Evolutionary conservation across 2,113 vertebrate genomes (phyloP).

Genomic region (Xiphophorus hellerii): DNA sequence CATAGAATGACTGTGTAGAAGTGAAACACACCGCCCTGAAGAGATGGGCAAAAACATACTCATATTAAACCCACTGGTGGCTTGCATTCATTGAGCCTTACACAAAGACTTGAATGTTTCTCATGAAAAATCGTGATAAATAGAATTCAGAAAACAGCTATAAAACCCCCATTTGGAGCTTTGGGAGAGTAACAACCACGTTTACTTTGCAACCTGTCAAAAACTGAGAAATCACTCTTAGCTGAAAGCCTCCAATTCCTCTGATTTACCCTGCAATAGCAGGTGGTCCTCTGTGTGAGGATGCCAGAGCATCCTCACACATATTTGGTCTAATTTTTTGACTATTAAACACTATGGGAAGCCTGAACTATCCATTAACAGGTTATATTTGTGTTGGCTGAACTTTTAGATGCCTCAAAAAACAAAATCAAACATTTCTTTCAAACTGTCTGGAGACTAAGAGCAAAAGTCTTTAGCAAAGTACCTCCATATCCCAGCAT

Average conservation of each 20-base stretch:
- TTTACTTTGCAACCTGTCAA: slow-evolving; percentile 46
- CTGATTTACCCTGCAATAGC: slow-evolving; percentile 36
- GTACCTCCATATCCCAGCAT: slow-evolving; percentile 14
- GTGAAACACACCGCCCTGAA: slow-evolving; percentile 18
- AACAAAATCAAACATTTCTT: neutral
- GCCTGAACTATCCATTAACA: neutral
- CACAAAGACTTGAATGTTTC: slow-evolving; percentile 25
- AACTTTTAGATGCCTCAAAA: neutral
- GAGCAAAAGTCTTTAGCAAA: slow-evolving; percentile 6
- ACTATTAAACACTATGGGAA: neutral
- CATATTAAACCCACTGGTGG: slow-evolving; percentile 21
- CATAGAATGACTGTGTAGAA: neutral
- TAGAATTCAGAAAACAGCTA: slow-evolving; percentile 35
- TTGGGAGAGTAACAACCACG: slow-evolving; percentile 50
- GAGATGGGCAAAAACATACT: slow-evolving; percentile 20
- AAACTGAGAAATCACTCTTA: slow-evolving; percentile 27
- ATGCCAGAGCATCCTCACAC: neutral
- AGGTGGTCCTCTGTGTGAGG: slow-evolving; percentile 14
- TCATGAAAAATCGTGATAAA: slow-evolving; percentile 23
- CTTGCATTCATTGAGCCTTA: slow-evolving; percentile 29
- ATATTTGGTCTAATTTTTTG: neutral
- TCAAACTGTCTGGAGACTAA: neutral
- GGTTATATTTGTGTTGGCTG: neutral
- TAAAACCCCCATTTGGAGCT: slow-evolving; percentile 50
- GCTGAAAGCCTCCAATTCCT: slow-evolving; percentile 44